Evolutionary conservation across 2,888 invertebrate genomes (phyloP).

Genomic region (Sicus ferrugineus): DNA sequence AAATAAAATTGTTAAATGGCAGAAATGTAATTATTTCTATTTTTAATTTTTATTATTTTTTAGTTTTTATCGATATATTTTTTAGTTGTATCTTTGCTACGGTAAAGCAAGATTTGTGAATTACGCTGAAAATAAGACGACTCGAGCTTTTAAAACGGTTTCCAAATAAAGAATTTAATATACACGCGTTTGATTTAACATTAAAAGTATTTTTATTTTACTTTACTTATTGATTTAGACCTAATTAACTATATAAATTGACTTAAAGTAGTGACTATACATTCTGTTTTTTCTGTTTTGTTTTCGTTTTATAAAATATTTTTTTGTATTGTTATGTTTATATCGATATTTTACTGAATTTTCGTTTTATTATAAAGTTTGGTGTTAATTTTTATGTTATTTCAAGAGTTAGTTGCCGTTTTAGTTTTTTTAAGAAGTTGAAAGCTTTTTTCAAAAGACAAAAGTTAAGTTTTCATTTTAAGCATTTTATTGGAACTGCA

Average conservation of each 20-base stretch:
- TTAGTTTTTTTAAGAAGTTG: slow-evolving; percentile 4
- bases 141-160: neutral
- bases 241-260: slow-evolving; percentile 46
- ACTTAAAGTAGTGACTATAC: slow-evolving; percentile 66
- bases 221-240: slow-evolving; percentile 37
- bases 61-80: slow-evolving; percentile 44
- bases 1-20: no score
- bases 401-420: neutral
- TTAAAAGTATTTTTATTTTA: neutral
- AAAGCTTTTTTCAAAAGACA: no score
- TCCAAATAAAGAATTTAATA: neutral
- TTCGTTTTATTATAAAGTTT: neutral
- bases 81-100: neutral
- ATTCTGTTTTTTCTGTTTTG: slow-evolving; percentile 46
- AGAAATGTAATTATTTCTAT: no score
- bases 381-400: neutral
- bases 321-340: neutral
- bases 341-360: slow-evolving; percentile 2
- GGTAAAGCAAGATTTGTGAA: slow-evolving; percentile 19
- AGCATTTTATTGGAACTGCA: neutral
- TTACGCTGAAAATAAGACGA: slow-evolving; percentile 1
- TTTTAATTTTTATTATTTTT: slow-evolving; percentile 31
- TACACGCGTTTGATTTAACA: neutral
- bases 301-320: slow-evolving; percentile 30
- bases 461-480: neutral